Base-by-base conservation (phyloP, 2,888 invertebrate species). In the Drosophila melanocephala region DNA sequence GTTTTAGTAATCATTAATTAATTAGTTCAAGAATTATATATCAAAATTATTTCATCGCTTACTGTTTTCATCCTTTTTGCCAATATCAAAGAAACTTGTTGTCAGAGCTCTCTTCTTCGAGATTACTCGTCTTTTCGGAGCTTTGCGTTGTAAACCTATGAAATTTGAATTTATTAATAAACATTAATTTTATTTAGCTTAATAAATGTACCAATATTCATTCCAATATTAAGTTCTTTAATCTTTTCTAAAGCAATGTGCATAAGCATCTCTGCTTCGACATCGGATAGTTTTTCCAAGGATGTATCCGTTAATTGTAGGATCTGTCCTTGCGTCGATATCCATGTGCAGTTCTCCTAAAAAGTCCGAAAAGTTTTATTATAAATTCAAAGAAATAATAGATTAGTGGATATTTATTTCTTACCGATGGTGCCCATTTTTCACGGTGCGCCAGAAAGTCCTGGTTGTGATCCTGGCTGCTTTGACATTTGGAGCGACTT, bases 71-170 rank as follows among this genome's bases (percentile, higher is more conserved):
- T 96, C 97, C 72, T 96, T 96, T 83, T 96, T 95, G 84, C 96
- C 96, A 77, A 96, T 94, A 93, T 97, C 97, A 92, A 97, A 97
- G 94, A 97, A 96, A 68, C 97, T 96, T 0, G 97, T 97, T 50
- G 98, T 98, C 67, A 97, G 95, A 0, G 98, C 97, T 92, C 98
- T 97, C 92, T 97, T 95, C 93, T 98, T 98, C 79, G 98, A 94
- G 92, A 97, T 95, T 1, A 97, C 96, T 75, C 97, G 95, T 77
- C 97, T 95, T 93, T 98, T 98, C 2, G 96, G 96, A 89, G 96
- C 52, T 52, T 86, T 76, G 44, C 39, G 64, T 58, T 90, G 87
- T 22, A 81, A 60, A 58, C 89, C 92, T 92, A 69, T 30, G n/a
- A 22, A 12, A n/a, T 22, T 28, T 9, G 22, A 33, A 33, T 35